Evolutionary conservation across 2,113 vertebrate genomes (phyloP).

Genomic region (Hylia prasina): DNA sequence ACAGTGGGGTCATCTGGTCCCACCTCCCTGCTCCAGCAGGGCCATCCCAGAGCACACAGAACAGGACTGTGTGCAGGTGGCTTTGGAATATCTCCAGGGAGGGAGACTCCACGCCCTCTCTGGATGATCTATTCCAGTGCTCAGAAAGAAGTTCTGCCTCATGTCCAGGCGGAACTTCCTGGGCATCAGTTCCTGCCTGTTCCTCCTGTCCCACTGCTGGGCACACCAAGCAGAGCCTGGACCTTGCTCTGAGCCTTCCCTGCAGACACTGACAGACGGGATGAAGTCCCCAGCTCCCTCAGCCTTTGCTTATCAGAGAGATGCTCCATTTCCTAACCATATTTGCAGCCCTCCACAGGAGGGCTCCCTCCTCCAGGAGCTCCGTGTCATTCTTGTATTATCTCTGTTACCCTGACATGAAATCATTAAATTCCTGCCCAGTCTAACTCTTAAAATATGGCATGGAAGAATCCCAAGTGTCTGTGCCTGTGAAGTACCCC

Average conservation of each 20-base stretch:
- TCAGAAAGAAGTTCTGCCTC: neutral
- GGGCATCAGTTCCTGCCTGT: rapidly evolving
- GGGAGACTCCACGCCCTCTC: neutral
- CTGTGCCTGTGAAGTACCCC: neutral
- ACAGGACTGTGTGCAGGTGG: neutral
- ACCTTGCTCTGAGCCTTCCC: neutral
- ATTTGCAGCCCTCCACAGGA: neutral
- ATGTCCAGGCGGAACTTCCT: neutral
- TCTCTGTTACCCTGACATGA: neutral
- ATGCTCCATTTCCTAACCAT: neutral
- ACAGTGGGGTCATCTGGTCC: neutral
- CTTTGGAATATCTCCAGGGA: neutral
- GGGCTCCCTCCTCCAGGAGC: neutral
- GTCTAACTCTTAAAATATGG: neutral
- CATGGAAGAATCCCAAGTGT: neutral
- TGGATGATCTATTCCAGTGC: neutral
- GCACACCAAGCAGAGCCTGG: neutral
- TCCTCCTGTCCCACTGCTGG: neutral
- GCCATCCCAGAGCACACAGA: neutral
- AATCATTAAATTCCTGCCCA: neutral
- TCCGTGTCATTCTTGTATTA: neutral
- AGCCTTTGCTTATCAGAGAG: neutral
- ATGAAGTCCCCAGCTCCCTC: neutral
- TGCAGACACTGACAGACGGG: neutral
- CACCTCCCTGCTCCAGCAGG: neutral